Conservation (phyloP, 2,888 invertebrate species). For the Noctuana brunneofusca region DNA sequence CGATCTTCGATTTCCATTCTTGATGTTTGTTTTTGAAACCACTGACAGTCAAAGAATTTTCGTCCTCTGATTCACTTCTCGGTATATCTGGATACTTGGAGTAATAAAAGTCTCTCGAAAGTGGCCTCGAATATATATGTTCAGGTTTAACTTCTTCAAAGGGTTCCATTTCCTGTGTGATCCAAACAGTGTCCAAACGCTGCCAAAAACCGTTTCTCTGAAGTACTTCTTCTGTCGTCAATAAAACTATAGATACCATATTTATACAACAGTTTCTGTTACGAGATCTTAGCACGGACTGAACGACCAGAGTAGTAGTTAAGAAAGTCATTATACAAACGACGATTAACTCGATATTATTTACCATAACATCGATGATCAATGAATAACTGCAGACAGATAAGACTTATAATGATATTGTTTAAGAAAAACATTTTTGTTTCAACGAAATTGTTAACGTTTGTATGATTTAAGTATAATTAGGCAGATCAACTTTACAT, state of each 20-base stretch:
- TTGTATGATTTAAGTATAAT: conserved; percentile 28
- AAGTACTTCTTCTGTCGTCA: conserved; percentile 73
- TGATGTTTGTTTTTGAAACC: conserved; percentile 66
- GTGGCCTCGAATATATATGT: conserved; percentile 62
- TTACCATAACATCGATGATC: conserved; percentile 37
- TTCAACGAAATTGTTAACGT: conserved; percentile 22
- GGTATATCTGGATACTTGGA: conserved; percentile 71
- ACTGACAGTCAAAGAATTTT: conserved; percentile 61
- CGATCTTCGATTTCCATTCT: conserved; percentile 69
- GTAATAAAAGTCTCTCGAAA: conserved; percentile 70
- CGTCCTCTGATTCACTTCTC: conserved; percentile 76
- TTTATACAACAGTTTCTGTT: conserved; percentile 36
- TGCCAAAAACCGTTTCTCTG: conserved; percentile 72
- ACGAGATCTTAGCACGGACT: conserved; percentile 38
- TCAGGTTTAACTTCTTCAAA: conserved; percentile 71
- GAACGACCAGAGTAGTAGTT: conserved; percentile 33
- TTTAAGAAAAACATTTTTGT: conserved; percentile 16
- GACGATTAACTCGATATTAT: conserved; percentile 33
- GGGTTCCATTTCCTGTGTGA: conserved; percentile 70
- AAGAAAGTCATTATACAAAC: conserved; percentile 37
- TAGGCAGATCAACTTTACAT: conserved; percentile 40
- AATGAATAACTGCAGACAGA: conserved; percentile 7
- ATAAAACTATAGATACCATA: conserved; percentile 70
- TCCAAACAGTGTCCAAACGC: conserved; percentile 67
- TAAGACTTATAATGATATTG: conserved; percentile 22